Evolutionary conservation across 2,888 invertebrate species (phyloP), one percentile per base, ranked within the genome.

Genomic region (Ligdia adustata): DNA sequence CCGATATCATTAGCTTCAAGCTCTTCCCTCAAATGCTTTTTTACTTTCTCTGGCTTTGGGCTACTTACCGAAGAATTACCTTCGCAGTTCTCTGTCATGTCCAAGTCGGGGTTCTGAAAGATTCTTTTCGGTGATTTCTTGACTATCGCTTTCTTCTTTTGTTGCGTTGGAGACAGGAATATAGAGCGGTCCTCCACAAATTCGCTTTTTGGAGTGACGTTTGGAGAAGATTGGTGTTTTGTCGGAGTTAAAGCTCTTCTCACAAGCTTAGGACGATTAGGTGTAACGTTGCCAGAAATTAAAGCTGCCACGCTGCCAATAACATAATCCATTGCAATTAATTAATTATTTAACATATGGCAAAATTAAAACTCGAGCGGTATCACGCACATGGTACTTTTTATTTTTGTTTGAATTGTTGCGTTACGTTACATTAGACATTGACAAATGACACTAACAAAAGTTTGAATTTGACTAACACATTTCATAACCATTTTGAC

Each of bases 301-400:
- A 92, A 72, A 52, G 92, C 92, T 47, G 92, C 91, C 45, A 92
- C 81, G 69, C 92, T 91, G 44, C 92, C 93, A 24, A 92, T 75
- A 16, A 91, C 82, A 71, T 91, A 91, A 75, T 91, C 90, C 91
- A 91, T 91, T 24, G 54, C 60, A 44, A 43, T 32, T 38, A 42
- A 29, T 43, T 49, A 42, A 34, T 41, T 50, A 11, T 16, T 37
- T 39, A 33, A 22, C 37, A 47, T 29, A 22, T 13, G 26, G 7
- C 26, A 18, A 22, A 27, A n/a, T n/a, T n/a, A n/a, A n/a, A n/a
- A n/a, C n/a, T n/a, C n/a, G n/a, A 26, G 42, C 22, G 22, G 6
- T 5, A 5, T 9, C 2, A 50, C 63, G 69, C 77, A 78, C 78
- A 79, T 79, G 79, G 73, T 64, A 35, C 40, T 59, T 69, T 64